Evolutionary conservation across 1,140 invertebrate genomes (phyloP), one percentile per base, ranked within the genome.

Genomic region (Notospermus geniculatus): DNA sequence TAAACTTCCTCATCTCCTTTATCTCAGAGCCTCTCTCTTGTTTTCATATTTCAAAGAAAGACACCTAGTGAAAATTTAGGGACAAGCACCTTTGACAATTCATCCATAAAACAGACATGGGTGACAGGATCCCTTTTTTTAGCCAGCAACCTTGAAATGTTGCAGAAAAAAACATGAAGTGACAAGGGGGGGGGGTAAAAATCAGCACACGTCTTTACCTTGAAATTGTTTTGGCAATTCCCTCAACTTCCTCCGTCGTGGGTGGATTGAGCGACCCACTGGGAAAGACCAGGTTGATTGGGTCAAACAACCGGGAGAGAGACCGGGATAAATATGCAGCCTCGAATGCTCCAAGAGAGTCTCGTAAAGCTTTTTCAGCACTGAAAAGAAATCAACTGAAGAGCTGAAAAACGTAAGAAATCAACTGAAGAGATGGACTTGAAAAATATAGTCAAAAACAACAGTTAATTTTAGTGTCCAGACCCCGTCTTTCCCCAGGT

Each of bases 321-420:
- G 91, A 94, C 68, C 88, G 87, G 0, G 90, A 91, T 46, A 95
- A 81, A 76, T 93, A 95, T 1, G 91, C 88, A 75, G 89, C 93
- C 82, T 95, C 92, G 85, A 93, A 92, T 62, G 87, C 85, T 19
- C 84, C 83, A 17, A 87, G 70, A 5, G 81, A 80, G 9, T 79
- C 72, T 22, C 83, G 69, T 23, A 86, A 69, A 5, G 75, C 68
- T 54, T 73, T 67, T 64, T 84, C 80, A n/a, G 83, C 71, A 53
- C 82, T 84, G 67, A 57, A 72, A 72, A 30, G n/a, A 53, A 23
- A 27, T 53, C 50, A 9, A n/a, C n/a, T n/a, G n/a, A n/a, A n/a
- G n/a, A n/a, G n/a, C n/a, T n/a, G n/a, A n/a, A n/a, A n/a, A n/a
- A n/a, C n/a, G n/a, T n/a, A n/a, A n/a, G n/a, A n/a, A n/a, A n/a